These are phyloP conservation scores for Rhynchopsitta pachyrhyncha DNA, from an alignment of 2,113 vertebrate species.

Conservation along the genomic window DNA sequence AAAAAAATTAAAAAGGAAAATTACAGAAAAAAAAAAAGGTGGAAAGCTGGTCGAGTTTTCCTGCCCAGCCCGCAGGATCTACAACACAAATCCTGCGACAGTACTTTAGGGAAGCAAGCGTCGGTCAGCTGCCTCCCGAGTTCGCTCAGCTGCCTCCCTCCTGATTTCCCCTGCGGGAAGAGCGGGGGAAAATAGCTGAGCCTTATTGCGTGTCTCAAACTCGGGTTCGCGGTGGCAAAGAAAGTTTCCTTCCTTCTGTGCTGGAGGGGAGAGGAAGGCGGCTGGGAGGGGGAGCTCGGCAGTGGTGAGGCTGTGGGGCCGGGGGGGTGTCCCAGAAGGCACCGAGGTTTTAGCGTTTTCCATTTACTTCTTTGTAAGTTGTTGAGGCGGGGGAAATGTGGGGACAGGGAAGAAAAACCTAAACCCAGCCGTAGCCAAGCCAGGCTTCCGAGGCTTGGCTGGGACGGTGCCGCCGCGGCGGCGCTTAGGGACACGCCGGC, in stretches of 20 bases:
- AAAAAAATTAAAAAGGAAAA: background rate
- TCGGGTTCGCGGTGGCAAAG: constrained; percentile 10
- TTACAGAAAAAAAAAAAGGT: accelerated
- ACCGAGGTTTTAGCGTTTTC: background rate
- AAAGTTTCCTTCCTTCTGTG: constrained; percentile 25
- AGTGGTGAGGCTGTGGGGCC: background rate
- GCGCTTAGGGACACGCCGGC: background rate
- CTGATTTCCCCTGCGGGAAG: background rate
- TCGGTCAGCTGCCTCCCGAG: background rate
- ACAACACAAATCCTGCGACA: background rate
- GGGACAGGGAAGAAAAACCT: background rate
- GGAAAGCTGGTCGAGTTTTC: background rate
- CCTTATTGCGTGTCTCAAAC: constrained; percentile 16
- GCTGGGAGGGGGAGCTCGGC: background rate
- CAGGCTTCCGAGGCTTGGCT: background rate
- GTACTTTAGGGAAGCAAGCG: background rate
- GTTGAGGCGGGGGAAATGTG: background rate
- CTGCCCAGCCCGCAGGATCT: background rate
- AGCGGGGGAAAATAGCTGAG: background rate
- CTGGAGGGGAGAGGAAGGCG: constrained; percentile 36
- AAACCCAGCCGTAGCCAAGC: background rate
- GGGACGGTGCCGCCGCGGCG: background rate
- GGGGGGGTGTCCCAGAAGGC: background rate
- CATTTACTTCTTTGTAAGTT: background rate
- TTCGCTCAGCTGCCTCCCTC: background rate